Percentiles rank a stretch among this genome's conserved stretches.
These are phyloP conservation scores for Cygnus atratus DNA, from an alignment of 2,113 vertebrate genomes.

Conservation along the genomic window DNA sequence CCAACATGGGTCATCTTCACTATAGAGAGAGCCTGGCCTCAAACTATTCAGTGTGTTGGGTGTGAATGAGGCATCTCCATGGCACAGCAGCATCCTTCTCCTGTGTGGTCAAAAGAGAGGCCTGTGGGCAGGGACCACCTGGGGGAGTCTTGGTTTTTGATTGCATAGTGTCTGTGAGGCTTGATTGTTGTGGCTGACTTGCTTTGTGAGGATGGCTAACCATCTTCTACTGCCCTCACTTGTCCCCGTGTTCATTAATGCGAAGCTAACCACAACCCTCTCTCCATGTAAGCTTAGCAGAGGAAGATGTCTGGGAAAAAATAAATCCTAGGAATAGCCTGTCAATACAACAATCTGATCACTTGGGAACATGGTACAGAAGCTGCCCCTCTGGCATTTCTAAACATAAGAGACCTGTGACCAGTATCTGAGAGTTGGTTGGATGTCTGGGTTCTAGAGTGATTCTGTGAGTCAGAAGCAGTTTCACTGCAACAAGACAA, in stretches of 20 bases:
- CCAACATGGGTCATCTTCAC: neutral
- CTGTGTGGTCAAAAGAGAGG: constrained; percentile 17
- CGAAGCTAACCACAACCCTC: neutral
- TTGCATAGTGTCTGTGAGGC: neutral
- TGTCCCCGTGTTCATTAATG: neutral
- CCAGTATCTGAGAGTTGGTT: neutral
- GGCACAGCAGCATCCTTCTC: neutral
- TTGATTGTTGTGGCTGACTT: neutral
- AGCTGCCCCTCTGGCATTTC: neutral
- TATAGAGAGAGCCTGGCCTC: neutral
- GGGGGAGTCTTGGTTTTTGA: neutral
- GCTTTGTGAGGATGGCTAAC: neutral
- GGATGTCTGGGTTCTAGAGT: neutral
- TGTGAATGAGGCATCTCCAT: neutral
- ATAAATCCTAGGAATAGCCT: neutral
- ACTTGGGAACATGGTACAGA: neutral
- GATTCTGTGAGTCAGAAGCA: neutral
- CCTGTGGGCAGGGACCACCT: neutral
- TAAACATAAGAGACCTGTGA: neutral
- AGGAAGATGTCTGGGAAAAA: neutral
- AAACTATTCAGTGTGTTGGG: neutral
- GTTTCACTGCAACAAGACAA: neutral
- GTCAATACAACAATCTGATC: neutral
- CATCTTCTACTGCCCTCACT: neutral
- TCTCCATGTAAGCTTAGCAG: neutral